phyloP scores from a whole-genome alignment of 2,888 invertebrate genomes.

The Drosophila austrosaltans region DNA sequence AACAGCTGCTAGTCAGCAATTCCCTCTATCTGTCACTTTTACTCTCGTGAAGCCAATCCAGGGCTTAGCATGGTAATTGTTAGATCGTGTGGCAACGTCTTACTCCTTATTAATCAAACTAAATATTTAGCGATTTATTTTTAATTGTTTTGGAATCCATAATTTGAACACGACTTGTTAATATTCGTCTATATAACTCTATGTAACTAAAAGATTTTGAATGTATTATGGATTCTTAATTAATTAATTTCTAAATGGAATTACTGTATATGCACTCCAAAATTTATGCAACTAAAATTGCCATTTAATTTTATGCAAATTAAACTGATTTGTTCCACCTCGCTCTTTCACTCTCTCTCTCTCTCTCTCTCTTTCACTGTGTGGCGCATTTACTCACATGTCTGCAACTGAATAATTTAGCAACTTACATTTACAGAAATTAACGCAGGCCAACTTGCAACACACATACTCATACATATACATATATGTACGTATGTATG shows the following conservation, averaged over 20 bases:
- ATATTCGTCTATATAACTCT: background rate
- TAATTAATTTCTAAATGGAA: conserved; percentile 4
- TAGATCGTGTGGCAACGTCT: too few relatives aligned
- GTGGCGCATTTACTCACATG: conserved; percentile 64
- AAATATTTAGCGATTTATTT: too few relatives aligned
- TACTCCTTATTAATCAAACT: too few relatives aligned
- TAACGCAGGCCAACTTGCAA: conserved; percentile 55
- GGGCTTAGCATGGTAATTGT: too few relatives aligned
- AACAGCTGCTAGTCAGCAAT: too few relatives aligned
- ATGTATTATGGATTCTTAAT: background rate
- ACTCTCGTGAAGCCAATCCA: too few relatives aligned
- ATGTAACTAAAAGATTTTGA: background rate
- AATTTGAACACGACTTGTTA: background rate
- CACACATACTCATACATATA: conserved; percentile 21
- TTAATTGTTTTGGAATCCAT: too few relatives aligned
- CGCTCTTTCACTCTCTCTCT: background rate
- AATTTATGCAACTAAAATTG: conserved; percentile 57
- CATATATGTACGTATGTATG: conserved; percentile 19
- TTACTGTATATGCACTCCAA: background rate
- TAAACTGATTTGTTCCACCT: conserved; percentile 27
- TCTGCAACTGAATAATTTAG: conserved; percentile 75
- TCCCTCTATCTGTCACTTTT: too few relatives aligned
- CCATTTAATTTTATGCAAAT: conserved; percentile 76
- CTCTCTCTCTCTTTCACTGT: conserved; percentile 11
- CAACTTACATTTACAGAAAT: conserved; percentile 77